Conservation (phyloP, 2,888 invertebrate genomes). For the Trissolcus japonicus region DNA sequence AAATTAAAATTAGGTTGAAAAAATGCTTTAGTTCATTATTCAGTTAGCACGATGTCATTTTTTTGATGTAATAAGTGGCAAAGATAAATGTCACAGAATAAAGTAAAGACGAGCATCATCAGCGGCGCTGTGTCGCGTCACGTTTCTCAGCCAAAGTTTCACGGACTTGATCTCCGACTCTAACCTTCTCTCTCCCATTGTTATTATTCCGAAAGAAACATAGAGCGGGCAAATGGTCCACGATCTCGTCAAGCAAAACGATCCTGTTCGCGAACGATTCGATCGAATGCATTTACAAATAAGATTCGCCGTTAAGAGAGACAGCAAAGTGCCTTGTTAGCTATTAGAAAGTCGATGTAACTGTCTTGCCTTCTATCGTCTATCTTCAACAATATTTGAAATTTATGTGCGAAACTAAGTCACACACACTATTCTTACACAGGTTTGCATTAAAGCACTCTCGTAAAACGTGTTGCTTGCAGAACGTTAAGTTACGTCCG, state of each 20-base stretch:
- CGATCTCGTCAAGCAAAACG: conserved; percentile 53
- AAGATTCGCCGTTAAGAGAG: conserved; percentile 51
- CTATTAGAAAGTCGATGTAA: conserved; percentile 55
- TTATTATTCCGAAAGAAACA: conserved; percentile 56
- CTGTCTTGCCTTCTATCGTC: conserved; percentile 43
- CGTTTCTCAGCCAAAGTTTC: conserved; percentile 61
- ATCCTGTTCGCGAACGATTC: conserved; percentile 50
- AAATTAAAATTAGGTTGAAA: too few relatives aligned
- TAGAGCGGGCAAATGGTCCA: conserved; percentile 50
- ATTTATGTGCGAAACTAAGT: conserved; percentile 50
- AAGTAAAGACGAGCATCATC: conserved; percentile 45
- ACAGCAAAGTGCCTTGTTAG: conserved; percentile 54
- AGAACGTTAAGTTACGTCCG: neutral
- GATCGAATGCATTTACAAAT: conserved; percentile 56
- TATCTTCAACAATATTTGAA: conserved; percentile 43
- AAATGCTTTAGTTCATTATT: neutral
- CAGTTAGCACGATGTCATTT: conserved; percentile 18
- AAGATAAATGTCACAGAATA: conserved; percentile 38
- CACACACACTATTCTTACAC: conserved; percentile 33
- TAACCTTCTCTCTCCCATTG: conserved; percentile 59
- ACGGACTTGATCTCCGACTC: conserved; percentile 61
- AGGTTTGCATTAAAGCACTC: conserved; percentile 30
- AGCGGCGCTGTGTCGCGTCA: conserved; percentile 58
- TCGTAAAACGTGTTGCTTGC: neutral
- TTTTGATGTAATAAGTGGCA: conserved; percentile 12